A percentile compares a stretch with the other conserved stretches of the same genome.
Conservation (phyloP, 2,113 vertebrate species). For the Ceyx melanurus region DNA sequence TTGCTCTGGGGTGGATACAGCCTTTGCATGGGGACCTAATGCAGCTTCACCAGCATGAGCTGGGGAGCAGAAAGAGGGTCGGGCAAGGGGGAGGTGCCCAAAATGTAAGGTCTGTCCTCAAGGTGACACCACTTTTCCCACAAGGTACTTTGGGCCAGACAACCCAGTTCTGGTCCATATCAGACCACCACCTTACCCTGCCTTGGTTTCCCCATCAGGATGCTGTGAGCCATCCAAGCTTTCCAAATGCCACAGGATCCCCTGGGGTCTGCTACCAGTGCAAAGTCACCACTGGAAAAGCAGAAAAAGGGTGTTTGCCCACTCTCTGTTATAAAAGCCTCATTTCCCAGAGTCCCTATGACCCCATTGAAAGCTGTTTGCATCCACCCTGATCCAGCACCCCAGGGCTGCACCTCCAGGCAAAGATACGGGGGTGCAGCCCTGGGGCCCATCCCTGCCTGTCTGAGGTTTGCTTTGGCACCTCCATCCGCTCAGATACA, state of each 20-base stretch:
- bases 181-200: background rate
- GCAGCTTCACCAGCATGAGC: background rate
- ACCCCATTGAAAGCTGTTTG: background rate
- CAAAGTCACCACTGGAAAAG: background rate
- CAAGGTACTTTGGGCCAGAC: background rate
- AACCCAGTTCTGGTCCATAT: background rate
- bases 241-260: background rate
- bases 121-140: background rate
- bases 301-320: background rate
- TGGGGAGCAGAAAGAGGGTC: background rate
- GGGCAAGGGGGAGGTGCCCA: background rate
- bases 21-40: background rate
- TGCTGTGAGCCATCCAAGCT: background rate
- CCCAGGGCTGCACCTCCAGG: no score
- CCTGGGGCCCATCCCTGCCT: background rate
- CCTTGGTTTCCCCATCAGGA: background rate
- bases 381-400: background rate
- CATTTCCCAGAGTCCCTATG: background rate
- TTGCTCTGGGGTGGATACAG: background rate
- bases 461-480: background rate
- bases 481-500: background rate
- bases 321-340: background rate
- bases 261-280: background rate
- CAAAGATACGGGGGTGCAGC: fast-evolving
- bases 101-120: background rate